Percentiles rank a stretch among this genome's conserved stretches.
Evolutionary conservation across 2,888 invertebrate genomes (phyloP).

Genomic region (Phyllotreta striolata): DNA sequence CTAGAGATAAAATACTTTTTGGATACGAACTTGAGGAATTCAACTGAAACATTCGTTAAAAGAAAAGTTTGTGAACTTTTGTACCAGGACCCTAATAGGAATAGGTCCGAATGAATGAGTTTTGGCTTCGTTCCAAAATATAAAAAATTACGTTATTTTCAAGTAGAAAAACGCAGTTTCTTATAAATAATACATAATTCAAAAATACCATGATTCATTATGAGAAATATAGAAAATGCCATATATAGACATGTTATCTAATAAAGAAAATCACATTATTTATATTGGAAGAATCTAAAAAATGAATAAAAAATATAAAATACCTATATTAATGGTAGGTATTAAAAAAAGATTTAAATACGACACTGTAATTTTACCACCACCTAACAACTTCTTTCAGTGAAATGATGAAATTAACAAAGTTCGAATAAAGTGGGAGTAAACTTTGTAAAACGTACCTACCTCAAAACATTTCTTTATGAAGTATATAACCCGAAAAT

Average conservation of each 20-base stretch:
- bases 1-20: conserved; percentile 1
- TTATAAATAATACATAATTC: too few relatives aligned
- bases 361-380: not conserved
- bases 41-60: conserved; percentile 11
- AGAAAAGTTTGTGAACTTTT: conserved; percentile 6
- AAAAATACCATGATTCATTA: too few relatives aligned
- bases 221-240: too few relatives aligned
- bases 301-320: too few relatives aligned
- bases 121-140: too few relatives aligned
- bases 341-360: too few relatives aligned
- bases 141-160: too few relatives aligned
- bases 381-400: not conserved
- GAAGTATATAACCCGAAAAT: conserved; percentile 13
- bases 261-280: too few relatives aligned
- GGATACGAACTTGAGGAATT: conserved; percentile 1
- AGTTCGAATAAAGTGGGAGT: conserved; percentile 14
- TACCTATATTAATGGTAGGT: too few relatives aligned
- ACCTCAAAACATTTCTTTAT: conserved; percentile 26
- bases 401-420: conserved; percentile 14
- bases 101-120: not conserved
- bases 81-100: conserved; percentile 2
- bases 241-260: too few relatives aligned
- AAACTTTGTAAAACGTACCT: conserved; percentile 15
- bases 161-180: too few relatives aligned
- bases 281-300: too few relatives aligned